phyloP scores from a whole-genome alignment of 2,888 invertebrate species.

The Graphium colonna region DNA sequence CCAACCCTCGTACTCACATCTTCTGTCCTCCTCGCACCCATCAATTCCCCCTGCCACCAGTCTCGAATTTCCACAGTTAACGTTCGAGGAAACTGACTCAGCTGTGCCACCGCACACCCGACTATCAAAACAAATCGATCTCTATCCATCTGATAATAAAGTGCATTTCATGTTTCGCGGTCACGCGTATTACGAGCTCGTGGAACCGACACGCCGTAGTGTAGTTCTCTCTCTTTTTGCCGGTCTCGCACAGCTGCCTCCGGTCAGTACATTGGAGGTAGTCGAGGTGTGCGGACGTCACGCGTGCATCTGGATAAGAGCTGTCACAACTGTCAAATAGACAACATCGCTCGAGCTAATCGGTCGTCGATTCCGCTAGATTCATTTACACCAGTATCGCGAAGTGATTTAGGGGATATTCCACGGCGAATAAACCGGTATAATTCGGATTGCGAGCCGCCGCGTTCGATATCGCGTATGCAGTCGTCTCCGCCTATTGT shows the following conservation, averaged over 20 bases:
- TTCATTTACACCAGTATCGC: conserved; percentile 4
- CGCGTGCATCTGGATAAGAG: conserved; percentile 41
- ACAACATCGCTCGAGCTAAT: background rate
- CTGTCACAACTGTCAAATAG: conserved; percentile 48
- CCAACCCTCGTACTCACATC: conserved; percentile 40
- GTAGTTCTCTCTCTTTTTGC: conserved; percentile 74
- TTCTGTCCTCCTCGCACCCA: conserved; percentile 60
- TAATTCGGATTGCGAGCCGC: too few relatives aligned
- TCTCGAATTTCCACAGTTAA: conserved; percentile 69
- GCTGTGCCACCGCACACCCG: conserved; percentile 42
- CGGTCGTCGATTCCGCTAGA: background rate
- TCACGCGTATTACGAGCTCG: conserved; percentile 42
- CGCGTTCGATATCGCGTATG: too few relatives aligned
- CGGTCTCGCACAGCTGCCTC: conserved; percentile 66
- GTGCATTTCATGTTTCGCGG: conserved; percentile 37
- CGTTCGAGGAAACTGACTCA: conserved; percentile 70
- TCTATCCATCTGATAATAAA: conserved; percentile 40
- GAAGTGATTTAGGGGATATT: conserved; percentile 9
- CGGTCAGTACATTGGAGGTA: conserved; percentile 69
- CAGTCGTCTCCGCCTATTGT: conserved; percentile 46
- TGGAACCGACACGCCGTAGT: conserved; percentile 47
- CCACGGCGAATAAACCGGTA: too few relatives aligned
- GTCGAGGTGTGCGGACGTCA: conserved; percentile 55
- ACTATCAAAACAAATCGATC: conserved; percentile 38
- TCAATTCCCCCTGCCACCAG: conserved; percentile 53